Evolutionary conservation across 1,140 invertebrate species (phyloP).

Genomic region (Lepeophtheirus salmonis): DNA sequence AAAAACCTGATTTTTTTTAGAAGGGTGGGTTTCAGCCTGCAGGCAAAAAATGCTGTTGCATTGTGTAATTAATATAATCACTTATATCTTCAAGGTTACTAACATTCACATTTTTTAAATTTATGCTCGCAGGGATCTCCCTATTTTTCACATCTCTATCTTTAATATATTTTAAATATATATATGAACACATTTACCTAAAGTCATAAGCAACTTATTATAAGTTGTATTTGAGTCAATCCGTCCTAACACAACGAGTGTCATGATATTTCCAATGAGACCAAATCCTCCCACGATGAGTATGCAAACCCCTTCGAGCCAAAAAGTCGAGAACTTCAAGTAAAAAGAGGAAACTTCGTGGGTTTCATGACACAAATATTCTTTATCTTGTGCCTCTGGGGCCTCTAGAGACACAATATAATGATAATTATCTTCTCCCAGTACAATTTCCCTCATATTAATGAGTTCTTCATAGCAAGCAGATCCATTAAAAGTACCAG

Average conservation of each 20-base stretch:
- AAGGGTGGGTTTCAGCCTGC: too few species aligned
- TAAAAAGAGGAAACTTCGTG: not conserved
- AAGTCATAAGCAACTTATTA: constrained; percentile 9
- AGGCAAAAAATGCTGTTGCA: too few species aligned
- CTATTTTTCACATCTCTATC: too few species aligned
- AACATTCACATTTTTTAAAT: too few species aligned
- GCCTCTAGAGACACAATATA: not conserved
- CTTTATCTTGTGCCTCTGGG: not conserved
- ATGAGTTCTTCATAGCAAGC: not conserved
- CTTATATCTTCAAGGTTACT: too few species aligned
- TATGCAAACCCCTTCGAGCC: constrained; percentile 2
- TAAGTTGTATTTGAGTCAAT: constrained; percentile 9
- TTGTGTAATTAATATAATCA: too few species aligned
- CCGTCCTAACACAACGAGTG: constrained; percentile 1
- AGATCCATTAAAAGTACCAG: not conserved
- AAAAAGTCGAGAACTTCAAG: not conserved
- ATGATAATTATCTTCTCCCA: not conserved
- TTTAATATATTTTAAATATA: too few species aligned
- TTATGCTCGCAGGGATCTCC: too few species aligned
- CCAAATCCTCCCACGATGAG: constrained; percentile 10
- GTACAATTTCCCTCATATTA: constrained; percentile 1
- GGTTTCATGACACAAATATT: constrained; percentile 5
- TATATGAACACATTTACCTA: constrained; percentile 11
- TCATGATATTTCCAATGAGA: constrained; percentile 7
- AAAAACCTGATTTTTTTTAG: too few species aligned